Percentiles rank a stretch among this genome's conserved stretches.
These are phyloP conservation scores for Solenodon paradoxus DNA, from an alignment of 2,113 vertebrate genomes.

Conservation along the genomic window DNA sequence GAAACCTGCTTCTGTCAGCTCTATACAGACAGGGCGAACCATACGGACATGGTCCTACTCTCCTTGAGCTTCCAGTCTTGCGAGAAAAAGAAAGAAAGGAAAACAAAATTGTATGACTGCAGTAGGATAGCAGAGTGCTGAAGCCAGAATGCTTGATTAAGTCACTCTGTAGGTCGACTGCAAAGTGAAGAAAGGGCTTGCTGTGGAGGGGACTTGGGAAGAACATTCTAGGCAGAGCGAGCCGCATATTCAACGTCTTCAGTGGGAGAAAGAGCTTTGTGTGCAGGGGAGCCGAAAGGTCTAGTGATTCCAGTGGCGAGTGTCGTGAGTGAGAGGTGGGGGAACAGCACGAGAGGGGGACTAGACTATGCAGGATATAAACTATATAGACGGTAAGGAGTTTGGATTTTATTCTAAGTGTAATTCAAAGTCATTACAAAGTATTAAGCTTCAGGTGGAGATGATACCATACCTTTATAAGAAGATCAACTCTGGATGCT, in stretches of 20 bases:
- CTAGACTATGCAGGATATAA: not conserved
- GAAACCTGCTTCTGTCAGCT: not conserved
- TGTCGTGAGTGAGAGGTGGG: not conserved
- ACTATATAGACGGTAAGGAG: not conserved
- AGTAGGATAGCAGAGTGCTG: not conserved
- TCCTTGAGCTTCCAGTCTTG: not conserved
- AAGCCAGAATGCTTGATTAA: not conserved
- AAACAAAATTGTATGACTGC: not conserved
- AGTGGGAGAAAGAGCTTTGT: not conserved
- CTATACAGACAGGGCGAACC: not conserved
- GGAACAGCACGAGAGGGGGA: not conserved
- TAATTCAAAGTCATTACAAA: too few species aligned
- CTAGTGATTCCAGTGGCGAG: not conserved
- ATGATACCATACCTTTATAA: not conserved
- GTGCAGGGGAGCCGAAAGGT: not conserved
- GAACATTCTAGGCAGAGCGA: not conserved
- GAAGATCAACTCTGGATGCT: not conserved
- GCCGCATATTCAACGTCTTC: not conserved
- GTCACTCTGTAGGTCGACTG: not conserved
- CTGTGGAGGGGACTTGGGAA: not conserved
- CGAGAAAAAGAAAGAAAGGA: not conserved
- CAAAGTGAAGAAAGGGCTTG: not conserved
- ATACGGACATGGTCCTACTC: not conserved
- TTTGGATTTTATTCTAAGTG: too few species aligned
- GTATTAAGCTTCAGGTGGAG: not conserved